These are phyloP conservation scores for Sigmodon hispidus DNA, from an alignment of 2,113 vertebrate genomes.

Conservation along the genomic window DNA sequence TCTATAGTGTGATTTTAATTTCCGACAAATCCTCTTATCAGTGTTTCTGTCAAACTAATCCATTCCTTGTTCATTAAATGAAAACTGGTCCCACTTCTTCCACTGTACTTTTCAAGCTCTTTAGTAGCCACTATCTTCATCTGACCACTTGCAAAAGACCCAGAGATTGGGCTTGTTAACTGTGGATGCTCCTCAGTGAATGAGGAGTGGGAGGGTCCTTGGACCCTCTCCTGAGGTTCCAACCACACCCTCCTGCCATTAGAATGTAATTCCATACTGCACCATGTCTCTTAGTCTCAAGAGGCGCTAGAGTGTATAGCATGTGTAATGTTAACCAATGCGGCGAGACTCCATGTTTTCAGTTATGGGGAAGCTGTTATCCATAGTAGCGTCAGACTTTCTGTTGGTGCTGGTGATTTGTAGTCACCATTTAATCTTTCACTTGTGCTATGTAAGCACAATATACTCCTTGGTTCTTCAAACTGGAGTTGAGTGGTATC, in stretches of 20 bases:
- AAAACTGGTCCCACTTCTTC: slow-evolving; percentile 12
- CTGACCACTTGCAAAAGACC: neutral
- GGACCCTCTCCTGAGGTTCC: neutral
- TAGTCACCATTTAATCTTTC: neutral
- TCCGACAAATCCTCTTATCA: slow-evolving; percentile 13
- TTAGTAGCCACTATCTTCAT: neutral
- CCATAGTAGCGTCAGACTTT: neutral
- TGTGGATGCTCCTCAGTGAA: neutral
- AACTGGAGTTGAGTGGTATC: neutral
- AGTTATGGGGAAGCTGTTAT: neutral
- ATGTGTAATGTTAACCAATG: neutral
- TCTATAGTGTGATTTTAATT: neutral
- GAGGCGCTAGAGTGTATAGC: neutral
- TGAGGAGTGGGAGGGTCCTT: no score
- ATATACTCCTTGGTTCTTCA: neutral
- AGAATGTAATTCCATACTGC: neutral
- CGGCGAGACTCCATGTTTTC: neutral
- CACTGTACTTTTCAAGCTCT: neutral
- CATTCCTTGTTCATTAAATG: neutral
- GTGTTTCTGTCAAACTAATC: neutral
- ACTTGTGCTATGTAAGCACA: neutral
- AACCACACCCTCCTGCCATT: neutral
- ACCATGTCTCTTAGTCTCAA: neutral
- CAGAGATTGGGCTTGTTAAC: neutral
- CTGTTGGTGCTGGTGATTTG: neutral